Evolutionary conservation across 2,113 vertebrate genomes (phyloP).

Genomic region (Silurus meridionalis): DNA sequence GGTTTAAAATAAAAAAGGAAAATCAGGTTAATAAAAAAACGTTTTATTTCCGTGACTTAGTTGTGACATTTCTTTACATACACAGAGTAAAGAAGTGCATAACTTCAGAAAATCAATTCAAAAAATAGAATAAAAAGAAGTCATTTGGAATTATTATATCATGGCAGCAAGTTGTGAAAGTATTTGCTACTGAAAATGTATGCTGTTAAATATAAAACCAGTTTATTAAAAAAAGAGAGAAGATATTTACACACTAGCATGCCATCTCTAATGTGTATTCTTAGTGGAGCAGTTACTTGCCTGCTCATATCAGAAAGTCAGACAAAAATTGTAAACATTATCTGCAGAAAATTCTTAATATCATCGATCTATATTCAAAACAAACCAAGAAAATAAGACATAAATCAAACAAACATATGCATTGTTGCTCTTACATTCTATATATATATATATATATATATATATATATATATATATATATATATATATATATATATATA

Average conservation of each 20-base stretch:
- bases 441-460: no score
- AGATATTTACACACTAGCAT: constrained; percentile 4
- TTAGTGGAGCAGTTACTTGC: constrained; percentile 2
- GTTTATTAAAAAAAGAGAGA: not conserved
- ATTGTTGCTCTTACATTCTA: not conserved
- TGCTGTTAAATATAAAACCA: constrained; percentile 19
- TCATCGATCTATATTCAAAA: not conserved
- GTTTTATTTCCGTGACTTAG: not conserved
- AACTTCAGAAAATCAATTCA: not conserved
- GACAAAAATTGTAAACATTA: constrained; percentile 12
- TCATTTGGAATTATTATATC: not conserved
- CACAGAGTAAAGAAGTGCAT: not conserved
- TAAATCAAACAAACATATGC: not conserved
- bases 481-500: no score
- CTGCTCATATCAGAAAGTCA: not conserved
- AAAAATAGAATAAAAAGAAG: not conserved
- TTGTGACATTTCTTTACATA: constrained; percentile 22
- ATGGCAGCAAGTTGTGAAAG: not conserved
- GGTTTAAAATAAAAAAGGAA: not conserved
- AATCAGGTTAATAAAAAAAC: not conserved
- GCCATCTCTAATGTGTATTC: constrained; percentile 1
- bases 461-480: no score
- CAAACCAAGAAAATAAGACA: not conserved
- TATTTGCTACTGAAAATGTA: not conserved
- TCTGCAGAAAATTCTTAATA: constrained; percentile 14